phyloP scores from a whole-genome alignment of 2,113 vertebrate genomes.

The Oostethus manadensis region DNA sequence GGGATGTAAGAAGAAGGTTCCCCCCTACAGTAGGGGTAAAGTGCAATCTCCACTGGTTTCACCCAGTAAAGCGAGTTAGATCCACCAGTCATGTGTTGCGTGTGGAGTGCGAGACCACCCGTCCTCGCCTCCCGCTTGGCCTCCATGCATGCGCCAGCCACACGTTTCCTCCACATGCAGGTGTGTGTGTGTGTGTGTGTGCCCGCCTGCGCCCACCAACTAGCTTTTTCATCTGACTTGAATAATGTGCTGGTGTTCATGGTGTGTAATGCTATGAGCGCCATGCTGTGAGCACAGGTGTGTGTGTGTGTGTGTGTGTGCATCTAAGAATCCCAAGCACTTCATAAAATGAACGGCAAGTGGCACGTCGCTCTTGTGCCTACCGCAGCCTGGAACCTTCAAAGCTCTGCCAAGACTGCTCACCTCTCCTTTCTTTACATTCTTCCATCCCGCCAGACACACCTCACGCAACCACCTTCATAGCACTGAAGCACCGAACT shows the following conservation, averaged over 20 bases:
- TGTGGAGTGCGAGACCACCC: no score
- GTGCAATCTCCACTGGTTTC: no score
- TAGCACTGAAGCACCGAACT: conserved; percentile 40
- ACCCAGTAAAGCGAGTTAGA: no score
- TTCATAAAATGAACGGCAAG: conserved; percentile 70
- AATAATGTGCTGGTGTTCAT: neutral
- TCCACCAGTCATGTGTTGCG: no score
- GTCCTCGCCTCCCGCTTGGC: conserved; percentile 43
- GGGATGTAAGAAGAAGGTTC: no score
- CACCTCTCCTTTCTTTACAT: conserved; percentile 46
- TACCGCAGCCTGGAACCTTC: no score
- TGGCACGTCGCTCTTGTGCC: conserved; percentile 56
- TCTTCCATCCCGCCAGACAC: conserved; percentile 39
- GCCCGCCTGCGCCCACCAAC: conserved; percentile 19
- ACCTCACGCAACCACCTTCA: conserved; percentile 47
- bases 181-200: conserved; percentile 18
- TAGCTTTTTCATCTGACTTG: conserved; percentile 1
- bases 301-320: neutral
- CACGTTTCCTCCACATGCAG: conserved; percentile 68
- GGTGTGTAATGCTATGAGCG: no score
- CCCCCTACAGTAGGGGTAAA: no score
- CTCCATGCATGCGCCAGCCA: conserved; percentile 51
- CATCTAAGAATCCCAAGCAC: conserved; percentile 52
- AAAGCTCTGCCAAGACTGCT: conserved; percentile 13
- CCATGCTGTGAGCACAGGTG: no score